phyloP scores from a whole-genome alignment of 2,888 invertebrate species.

The Diarsia mendica region DNA sequence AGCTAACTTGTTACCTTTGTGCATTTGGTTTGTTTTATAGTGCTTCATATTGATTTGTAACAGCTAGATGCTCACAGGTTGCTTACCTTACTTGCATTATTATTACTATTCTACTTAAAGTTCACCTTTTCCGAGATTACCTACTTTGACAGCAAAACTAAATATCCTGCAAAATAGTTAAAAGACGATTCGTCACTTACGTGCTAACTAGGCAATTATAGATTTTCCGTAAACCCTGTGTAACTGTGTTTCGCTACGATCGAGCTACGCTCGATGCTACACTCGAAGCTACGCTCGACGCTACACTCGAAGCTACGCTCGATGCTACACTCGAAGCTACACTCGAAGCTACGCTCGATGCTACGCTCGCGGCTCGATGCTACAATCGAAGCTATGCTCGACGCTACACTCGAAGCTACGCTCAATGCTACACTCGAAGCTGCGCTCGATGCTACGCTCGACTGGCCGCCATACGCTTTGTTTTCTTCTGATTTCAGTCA shows the following conservation, averaged over 20 bases:
- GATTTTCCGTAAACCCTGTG: not conserved
- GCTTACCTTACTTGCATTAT: not conserved
- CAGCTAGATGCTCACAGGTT: not conserved
- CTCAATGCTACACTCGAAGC: not conserved
- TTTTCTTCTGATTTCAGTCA: not conserved
- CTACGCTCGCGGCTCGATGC: not conserved
- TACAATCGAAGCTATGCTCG: not conserved
- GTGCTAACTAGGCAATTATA: not conserved
- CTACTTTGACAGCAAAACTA: not conserved
- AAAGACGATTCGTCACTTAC: not conserved
- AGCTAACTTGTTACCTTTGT: slow-evolving; percentile 17
- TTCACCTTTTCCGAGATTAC: not conserved
- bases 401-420: not conserved
- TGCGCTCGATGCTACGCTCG: not conserved
- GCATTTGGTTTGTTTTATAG: slow-evolving; percentile 6
- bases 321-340: not conserved
- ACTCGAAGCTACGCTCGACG: not conserved
- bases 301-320: not conserved
- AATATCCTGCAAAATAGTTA: not conserved
- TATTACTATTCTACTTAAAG: not conserved
- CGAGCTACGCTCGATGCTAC: not conserved
- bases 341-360: not conserved
- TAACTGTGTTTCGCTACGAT: not conserved
- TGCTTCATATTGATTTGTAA: not conserved
- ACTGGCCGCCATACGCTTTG: not conserved